phyloP scores from a whole-genome alignment of 1,140 invertebrate species.

The Steinernema feltiae region DNA sequence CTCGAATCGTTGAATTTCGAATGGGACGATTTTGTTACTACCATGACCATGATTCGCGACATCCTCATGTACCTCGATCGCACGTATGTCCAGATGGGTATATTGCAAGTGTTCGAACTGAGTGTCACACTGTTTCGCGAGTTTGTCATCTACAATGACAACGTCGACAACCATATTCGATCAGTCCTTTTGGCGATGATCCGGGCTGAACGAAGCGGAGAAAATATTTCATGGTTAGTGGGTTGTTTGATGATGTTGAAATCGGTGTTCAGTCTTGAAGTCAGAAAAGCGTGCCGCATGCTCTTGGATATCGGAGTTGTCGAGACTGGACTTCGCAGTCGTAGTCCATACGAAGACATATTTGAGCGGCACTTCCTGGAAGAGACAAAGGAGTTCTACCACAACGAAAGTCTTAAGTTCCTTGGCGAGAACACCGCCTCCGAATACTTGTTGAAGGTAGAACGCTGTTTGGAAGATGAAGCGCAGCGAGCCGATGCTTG shows the following conservation, averaged over 20 bases:
- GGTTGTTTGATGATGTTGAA: background rate
- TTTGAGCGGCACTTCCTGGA: background rate
- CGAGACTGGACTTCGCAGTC: no score
- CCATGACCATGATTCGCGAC: conserved; percentile 99
- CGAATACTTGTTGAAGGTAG: background rate
- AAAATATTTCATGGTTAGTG: background rate
- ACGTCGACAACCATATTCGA: background rate
- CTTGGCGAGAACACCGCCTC: background rate
- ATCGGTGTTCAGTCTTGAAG: background rate
- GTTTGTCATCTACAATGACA: background rate
- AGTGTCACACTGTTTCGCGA: conserved; percentile 68
- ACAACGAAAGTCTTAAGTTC: background rate
- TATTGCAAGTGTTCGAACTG: conserved; percentile 95
- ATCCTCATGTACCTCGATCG: conserved; percentile 99
- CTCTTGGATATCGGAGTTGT: background rate
- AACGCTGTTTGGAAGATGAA: background rate
- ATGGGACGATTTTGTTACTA: conserved; percentile 97
- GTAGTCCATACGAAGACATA: no score
- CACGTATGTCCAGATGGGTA: conserved; percentile 94
- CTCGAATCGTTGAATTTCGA: conserved; percentile 87
- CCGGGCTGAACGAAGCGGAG: background rate
- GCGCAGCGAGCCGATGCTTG: background rate
- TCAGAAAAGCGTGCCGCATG: background rate
- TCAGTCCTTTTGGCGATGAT: background rate
- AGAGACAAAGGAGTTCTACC: background rate